These are phyloP conservation scores for Xerus inauris DNA, from an alignment of 2,113 vertebrate genomes.

Conservation along the genomic window DNA sequence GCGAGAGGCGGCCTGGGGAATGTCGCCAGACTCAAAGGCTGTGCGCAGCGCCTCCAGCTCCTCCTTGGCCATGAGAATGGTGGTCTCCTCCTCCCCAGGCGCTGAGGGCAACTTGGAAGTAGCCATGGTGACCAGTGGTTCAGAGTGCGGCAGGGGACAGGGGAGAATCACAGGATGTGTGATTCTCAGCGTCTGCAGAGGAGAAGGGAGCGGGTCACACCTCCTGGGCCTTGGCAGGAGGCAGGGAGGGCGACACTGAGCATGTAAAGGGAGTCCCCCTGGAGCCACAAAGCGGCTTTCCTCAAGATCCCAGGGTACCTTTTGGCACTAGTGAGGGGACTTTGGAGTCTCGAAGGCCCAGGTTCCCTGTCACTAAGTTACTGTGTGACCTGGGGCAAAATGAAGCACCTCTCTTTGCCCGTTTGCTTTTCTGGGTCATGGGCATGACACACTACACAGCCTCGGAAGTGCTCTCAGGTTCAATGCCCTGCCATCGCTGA, in stretches of 20 bases:
- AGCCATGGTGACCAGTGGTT: constrained; percentile 62
- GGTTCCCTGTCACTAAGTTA: not conserved
- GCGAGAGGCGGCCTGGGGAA: constrained; percentile 66
- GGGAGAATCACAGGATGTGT: not conserved
- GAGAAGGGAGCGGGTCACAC: not conserved
- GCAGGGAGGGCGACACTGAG: not conserved
- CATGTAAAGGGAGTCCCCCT: not conserved
- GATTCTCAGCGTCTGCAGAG: constrained; percentile 43
- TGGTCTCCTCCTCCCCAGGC: constrained; percentile 56
- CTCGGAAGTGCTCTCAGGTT: not conserved
- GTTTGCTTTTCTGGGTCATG: not conserved
- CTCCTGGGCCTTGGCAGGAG: not conserved
- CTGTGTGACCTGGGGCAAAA: not conserved
- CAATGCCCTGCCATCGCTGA: not conserved
- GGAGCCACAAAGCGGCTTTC: not conserved
- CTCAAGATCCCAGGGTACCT: rapidly evolving
- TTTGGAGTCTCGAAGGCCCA: not conserved
- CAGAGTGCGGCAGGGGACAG: not conserved
- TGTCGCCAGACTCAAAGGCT: constrained; percentile 71
- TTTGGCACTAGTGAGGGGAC: not conserved
- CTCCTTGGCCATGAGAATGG: constrained; percentile 75
- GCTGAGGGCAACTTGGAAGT: constrained; percentile 27
- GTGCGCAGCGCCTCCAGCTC: constrained; percentile 76
- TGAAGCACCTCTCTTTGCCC: not conserved
- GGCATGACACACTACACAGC: not conserved